A percentile compares a stretch with the other conserved stretches of the same genome.
Conservation (phyloP, 2,888 invertebrate species). For the Meandrusa payeni region DNA sequence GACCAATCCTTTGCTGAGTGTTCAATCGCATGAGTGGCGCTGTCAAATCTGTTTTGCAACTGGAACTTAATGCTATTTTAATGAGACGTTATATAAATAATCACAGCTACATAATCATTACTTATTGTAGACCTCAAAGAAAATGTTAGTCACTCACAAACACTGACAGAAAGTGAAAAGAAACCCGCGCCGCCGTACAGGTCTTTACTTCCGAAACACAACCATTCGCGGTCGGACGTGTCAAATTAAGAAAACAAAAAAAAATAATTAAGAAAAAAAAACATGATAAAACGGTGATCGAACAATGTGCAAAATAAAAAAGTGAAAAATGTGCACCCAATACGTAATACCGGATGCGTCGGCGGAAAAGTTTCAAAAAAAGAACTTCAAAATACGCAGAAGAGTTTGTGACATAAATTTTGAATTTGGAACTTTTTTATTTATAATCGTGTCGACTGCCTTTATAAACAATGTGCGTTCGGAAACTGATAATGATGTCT, state of each 20-base stretch:
- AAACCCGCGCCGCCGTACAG: constrained; percentile 42
- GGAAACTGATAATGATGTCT: constrained; percentile 66
- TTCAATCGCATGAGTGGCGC: not conserved
- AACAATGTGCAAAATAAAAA: constrained; percentile 36
- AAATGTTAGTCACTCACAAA: constrained; percentile 35
- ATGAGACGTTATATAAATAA: constrained; percentile 19
- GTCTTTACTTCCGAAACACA: constrained; percentile 64
- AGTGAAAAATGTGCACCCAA: constrained; percentile 45
- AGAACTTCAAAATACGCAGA: constrained; percentile 41
- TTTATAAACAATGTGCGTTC: constrained; percentile 37
- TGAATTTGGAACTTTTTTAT: constrained; percentile 50
- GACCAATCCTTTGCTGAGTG: not conserved
- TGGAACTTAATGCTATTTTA: constrained; percentile 22
- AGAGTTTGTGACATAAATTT: constrained; percentile 26
- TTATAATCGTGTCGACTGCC: constrained; percentile 26
- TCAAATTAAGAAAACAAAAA: constrained; percentile 27
- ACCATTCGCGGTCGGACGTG: constrained; percentile 60
- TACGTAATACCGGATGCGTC: constrained; percentile 39
- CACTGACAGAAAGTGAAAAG: constrained; percentile 67
- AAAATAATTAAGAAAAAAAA: constrained; percentile 34
- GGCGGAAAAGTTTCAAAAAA: constrained; percentile 50
- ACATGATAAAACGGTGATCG: constrained; percentile 34
- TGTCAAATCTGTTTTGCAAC: constrained; percentile 9
- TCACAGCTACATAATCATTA: constrained; percentile 17
- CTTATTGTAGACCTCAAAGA: constrained; percentile 27